A percentile compares a stretch with the other conserved stretches of the same genome.
Conservation (phyloP, 1,140 invertebrate species). For the Rhyzopertha dominica region DNA sequence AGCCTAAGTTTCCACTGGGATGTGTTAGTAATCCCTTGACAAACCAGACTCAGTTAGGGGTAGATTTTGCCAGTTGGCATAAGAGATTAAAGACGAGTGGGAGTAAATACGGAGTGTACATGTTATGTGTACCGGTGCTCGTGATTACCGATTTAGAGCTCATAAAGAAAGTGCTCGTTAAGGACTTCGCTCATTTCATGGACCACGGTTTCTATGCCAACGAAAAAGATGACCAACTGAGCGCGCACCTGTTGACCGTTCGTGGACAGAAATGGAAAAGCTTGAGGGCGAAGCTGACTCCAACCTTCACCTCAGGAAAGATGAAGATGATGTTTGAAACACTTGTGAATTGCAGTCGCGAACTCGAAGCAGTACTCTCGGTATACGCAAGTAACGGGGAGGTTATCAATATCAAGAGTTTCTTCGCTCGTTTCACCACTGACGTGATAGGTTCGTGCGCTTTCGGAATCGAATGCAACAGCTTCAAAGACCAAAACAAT, state of each 20-base stretch:
- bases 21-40: no score
- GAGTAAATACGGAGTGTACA: no score
- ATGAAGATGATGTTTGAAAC: slow-evolving; percentile 46
- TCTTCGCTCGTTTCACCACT: slow-evolving; percentile 48
- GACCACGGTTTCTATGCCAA: slow-evolving; percentile 44
- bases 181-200: slow-evolving; percentile 48
- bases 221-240: slow-evolving; percentile 46
- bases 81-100: no score
- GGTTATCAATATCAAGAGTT: slow-evolving; percentile 42
- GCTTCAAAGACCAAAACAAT: slow-evolving; percentile 48
- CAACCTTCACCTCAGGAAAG: slow-evolving; percentile 50
- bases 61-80: no score
- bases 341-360: slow-evolving; percentile 13
- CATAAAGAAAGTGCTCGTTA: slow-evolving; percentile 45
- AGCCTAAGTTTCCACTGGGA: no score
- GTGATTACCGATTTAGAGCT: slow-evolving; percentile 52
- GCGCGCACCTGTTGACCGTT: slow-evolving; percentile 47
- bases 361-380: slow-evolving; percentile 46
- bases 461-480: slow-evolving; percentile 53
- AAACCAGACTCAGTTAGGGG: no score
- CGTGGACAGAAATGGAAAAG: slow-evolving; percentile 47
- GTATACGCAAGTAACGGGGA: slow-evolving; percentile 13
- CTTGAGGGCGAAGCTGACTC: slow-evolving; percentile 45
- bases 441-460: slow-evolving; percentile 53
- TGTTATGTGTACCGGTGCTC: no score